Evolutionary conservation across 1,140 invertebrate genomes (phyloP), one percentile per base, ranked within the genome.

Genomic region (Zaprionus camerounensis): DNA sequence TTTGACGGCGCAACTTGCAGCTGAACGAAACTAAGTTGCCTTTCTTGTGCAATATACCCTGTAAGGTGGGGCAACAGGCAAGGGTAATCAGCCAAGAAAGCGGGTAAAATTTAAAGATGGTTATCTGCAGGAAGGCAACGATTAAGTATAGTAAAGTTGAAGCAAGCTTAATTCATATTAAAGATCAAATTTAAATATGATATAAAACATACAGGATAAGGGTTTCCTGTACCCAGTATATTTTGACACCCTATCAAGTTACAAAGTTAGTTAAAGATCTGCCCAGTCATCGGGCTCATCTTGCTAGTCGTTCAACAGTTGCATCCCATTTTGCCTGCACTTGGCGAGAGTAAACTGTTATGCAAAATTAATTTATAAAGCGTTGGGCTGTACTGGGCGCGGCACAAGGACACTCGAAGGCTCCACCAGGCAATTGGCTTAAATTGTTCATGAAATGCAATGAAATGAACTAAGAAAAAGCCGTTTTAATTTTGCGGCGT

Each of bases 391-490:
- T 2, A n/a, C 41, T 46, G 46, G 20, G 11, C 46, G 17, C 46
- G 57, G 67, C 57, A 56, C 79, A 82, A 80, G 82, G 81, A 81
- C 82, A 76, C 57, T 34, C 17, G 44, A 44, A 53, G 63, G 63
- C 63, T 65, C 17, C 24, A 38, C 15, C 65, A 46, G 55, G 70
- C 85, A 90, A 88, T 88, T 88, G 85, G 85, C 85, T 88, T 88
- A 88, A 88, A 88, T 88, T 88, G 85, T 91, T 88, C 85, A 88
- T 88, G 85, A 88, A 88, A 85, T 88, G 84, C 85, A 88, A 88
- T 88, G 85, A 88, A 88, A 88, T 74, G 85, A 84, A 88, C 81
- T 90, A 90, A 88, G 85, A 81, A 85, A 88, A 88, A 81, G 79
- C 80, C 85, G 83, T 88, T 88, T 88, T 90, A 85, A 88, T 88